Conservation (phyloP, 2,113 vertebrate species). For the Oreotragus oreotragus region DNA sequence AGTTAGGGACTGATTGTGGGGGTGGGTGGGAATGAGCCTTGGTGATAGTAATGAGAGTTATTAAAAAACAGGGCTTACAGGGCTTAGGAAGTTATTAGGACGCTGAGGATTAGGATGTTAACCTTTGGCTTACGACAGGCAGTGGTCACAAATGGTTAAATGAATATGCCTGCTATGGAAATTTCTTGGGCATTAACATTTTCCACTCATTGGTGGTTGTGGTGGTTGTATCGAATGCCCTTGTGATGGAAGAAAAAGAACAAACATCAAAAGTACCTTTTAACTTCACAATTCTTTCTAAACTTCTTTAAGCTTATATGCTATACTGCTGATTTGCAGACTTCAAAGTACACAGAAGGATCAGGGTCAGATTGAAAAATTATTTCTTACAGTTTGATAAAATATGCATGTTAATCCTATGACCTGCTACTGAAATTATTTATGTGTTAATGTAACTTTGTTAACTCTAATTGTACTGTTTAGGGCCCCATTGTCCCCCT, state of each 20-base stretch:
- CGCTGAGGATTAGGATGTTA: neutral
- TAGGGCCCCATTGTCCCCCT: slow-evolving; percentile 32
- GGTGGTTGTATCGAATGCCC: slow-evolving; percentile 78
- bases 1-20: neutral
- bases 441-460: slow-evolving; percentile 81
- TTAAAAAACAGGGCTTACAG: neutral
- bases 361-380: slow-evolving; percentile 83
- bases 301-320: slow-evolving; percentile 87
- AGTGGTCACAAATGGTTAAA: slow-evolving; percentile 81
- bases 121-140: slow-evolving; percentile 45
- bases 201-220: slow-evolving; percentile 70
- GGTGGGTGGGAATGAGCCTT: neutral
- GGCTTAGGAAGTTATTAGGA: neutral
- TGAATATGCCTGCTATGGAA: slow-evolving; percentile 75
- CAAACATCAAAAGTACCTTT: slow-evolving; percentile 89
- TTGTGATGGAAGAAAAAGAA: slow-evolving; percentile 84
- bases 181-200: slow-evolving; percentile 79
- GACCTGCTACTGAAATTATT: slow-evolving; percentile 83
- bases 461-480: slow-evolving; percentile 81
- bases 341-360: slow-evolving; percentile 84
- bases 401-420: slow-evolving; percentile 84
- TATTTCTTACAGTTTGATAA: slow-evolving; percentile 83
- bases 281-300: slow-evolving; percentile 86
- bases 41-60: neutral
- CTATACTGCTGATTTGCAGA: slow-evolving; percentile 83